Percentiles rank a stretch among this genome's conserved stretches.
These are phyloP conservation scores for Venusia cambrica DNA, from an alignment of 2,888 invertebrate genomes.

Conservation along the genomic window DNA sequence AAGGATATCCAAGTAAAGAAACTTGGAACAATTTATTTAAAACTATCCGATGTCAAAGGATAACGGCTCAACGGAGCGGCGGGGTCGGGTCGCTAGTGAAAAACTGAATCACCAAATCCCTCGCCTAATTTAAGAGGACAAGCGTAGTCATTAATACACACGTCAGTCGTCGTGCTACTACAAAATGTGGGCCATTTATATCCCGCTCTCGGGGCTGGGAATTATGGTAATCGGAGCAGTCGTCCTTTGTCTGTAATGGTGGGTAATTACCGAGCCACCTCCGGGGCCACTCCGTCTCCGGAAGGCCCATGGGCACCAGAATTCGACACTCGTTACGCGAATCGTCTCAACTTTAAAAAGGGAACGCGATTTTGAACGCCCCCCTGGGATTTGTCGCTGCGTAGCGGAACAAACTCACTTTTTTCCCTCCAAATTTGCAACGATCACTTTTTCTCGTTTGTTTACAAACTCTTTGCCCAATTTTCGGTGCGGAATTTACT, in stretches of 20 bases:
- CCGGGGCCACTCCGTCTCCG: slow-evolving; percentile 69
- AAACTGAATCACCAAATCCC: slow-evolving; percentile 77
- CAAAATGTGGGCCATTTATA: slow-evolving; percentile 79
- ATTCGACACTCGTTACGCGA: slow-evolving; percentile 79
- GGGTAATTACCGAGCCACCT: slow-evolving; percentile 77
- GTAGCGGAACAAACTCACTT: slow-evolving; percentile 54
- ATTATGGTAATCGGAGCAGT: slow-evolving; percentile 80
- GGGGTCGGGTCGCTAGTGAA: slow-evolving; percentile 52
- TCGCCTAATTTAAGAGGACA: slow-evolving; percentile 79
- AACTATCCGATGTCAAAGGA: slow-evolving; percentile 36
- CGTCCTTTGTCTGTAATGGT: slow-evolving; percentile 80
- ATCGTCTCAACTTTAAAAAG: slow-evolving; percentile 79
- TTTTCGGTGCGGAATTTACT: slow-evolving; percentile 41
- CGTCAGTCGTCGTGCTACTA: slow-evolving; percentile 77
- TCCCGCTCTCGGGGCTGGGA: slow-evolving; percentile 72
- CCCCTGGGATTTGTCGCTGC: slow-evolving; percentile 63
- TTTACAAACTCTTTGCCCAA: slow-evolving; percentile 41
- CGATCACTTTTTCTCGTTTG: slow-evolving; percentile 41
- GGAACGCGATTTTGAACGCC: slow-evolving; percentile 73
- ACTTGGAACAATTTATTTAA: slow-evolving; percentile 35
- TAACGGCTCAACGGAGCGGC: slow-evolving; percentile 30
- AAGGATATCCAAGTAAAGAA: slow-evolving; percentile 24
- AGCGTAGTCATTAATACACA: slow-evolving; percentile 79
- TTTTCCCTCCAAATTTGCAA: slow-evolving; percentile 52
- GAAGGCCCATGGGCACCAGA: slow-evolving; percentile 62